Base-by-base conservation (phyloP, 2,797 vertebrate genomes). In the Thunnus albacares region DNA sequence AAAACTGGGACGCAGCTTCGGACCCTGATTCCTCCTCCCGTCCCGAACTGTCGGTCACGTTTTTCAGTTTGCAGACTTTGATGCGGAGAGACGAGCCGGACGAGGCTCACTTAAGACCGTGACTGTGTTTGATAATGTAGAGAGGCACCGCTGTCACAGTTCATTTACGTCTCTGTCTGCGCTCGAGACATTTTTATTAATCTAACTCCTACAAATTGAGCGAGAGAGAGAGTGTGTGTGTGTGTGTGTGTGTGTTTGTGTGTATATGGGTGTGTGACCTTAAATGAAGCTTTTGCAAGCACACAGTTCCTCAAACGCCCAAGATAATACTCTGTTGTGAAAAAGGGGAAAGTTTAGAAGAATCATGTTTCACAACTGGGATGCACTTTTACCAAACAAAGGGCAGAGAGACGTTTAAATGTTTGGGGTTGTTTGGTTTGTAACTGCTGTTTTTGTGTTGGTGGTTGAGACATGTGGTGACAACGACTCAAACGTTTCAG, bases 141-240 rank as follows among this genome's bases (percentile, higher is more conserved):
- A 52, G 61, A 78, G 81, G 56, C 87, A 57, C 77, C 43, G 28
- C 69, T 71, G 87, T 83, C 81, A 15, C 57, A 24, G 0, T 66
- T 38, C 17, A 11, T 87, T n/a, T 11, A 9, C 59, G 35, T 33
- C 61, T 33, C 18, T 15, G 3, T 53, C 28, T 43, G n/a, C 14
- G 77, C 55, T 11, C 4, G 1, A 28, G 61, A 33, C 43, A 33
- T 4, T 3, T 22, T 53, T 6, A 4, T 56, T 59, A 5, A 38
- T 64, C 9, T 55, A 49, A 0, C 13, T 47, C 28, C 17, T n/a
- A 5, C n/a, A 53, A 35, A 33, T 2, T 22, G 30, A 30, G 6
- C 33, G 22, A 30, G 6, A 2, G 6, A 10, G 28, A 17, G 58
- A 57, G 56, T 47, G 66, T 59, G 15, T 28, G 38, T 74, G 28